Base-by-base conservation (phyloP, 2,797 vertebrate species). In the Megalops cyprinoides region DNA sequence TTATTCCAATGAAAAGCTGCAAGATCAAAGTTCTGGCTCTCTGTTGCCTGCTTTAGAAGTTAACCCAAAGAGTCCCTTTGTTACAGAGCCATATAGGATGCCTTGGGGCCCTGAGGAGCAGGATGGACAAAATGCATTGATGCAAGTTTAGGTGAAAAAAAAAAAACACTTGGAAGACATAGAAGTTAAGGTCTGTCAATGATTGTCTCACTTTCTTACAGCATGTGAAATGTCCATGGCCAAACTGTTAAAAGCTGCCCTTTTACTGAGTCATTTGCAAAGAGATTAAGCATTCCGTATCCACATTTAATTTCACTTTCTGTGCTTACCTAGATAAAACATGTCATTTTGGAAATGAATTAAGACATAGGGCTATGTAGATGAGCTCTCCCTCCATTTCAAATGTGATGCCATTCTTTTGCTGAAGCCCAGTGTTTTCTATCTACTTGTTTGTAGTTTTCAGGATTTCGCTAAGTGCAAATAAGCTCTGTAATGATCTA, bases 1-100 rank as follows among this genome's bases (percentile, higher is more conserved):
- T 91, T 89, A 89, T 88, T 89, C 89, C 82, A 89, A 86, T 83
- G 89, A 88, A 88, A 34, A 25, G 12, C 42, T 39, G 37, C 20
- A 1, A 82, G 60, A 67, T 25, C 42, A 79, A 51, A 74, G 85
- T 53, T 3, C 46, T 86, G 88, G 84, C 88, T 71, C 56, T 58
- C 55, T 34, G 80, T 81, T 91, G 90, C 87, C 89, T 85, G 67
- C 74, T 34, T 37, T 76, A 28, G 15, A 76, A 55, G 25, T 76
- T 44, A 31, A 34, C 46, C 74, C 48, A 55, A 55, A 53, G 74
- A 76, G 48, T 55, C 55, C 51, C 74, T 76, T 76, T 76, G 74
- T 76, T 76, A 49, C 55, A 7, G 48, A 49, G 20, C n/a, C 18
- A 37, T 6, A 69, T 69, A 34, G 42, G 49, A 76, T 23, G 48